A percentile compares a stretch with the other conserved stretches of the same genome.
Conservation (phyloP, 2,888 invertebrate species). For the Psylliodes chrysocephalus region DNA sequence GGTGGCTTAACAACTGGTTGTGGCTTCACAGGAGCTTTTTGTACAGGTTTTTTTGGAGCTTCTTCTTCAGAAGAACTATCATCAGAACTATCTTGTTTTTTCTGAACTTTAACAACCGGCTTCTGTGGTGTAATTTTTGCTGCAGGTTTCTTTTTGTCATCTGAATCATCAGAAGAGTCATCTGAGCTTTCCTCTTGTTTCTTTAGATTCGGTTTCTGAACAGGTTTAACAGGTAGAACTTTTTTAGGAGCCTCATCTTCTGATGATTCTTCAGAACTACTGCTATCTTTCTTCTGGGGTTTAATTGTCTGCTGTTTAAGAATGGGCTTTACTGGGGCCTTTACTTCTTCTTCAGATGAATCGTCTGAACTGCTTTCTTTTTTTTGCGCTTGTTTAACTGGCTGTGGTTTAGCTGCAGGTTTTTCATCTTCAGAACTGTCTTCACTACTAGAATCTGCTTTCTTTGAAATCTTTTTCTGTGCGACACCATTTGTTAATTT, state of each 20-base stretch:
- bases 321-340: slow-evolving; percentile 24
- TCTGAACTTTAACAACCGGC: slow-evolving; percentile 34
- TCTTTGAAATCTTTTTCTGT: slow-evolving; percentile 18
- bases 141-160: slow-evolving; percentile 34
- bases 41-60: slow-evolving; percentile 31
- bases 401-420: slow-evolving; percentile 33
- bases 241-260: slow-evolving; percentile 47
- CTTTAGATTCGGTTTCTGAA: slow-evolving; percentile 53
- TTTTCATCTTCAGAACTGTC: slow-evolving; percentile 47
- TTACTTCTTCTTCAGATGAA: slow-evolving; percentile 38
- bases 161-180: slow-evolving; percentile 43
- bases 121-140: slow-evolving; percentile 28
- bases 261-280: slow-evolving; percentile 47
- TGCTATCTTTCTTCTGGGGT: slow-evolving; percentile 32
- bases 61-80: slow-evolving; percentile 57
- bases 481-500: slow-evolving; percentile 30
- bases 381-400: slow-evolving; percentile 21
- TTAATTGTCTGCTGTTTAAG: slow-evolving; percentile 31
- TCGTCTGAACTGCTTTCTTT: slow-evolving; percentile 36
- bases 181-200: slow-evolving; percentile 40
- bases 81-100: slow-evolving; percentile 52
- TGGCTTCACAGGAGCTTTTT: slow-evolving; percentile 24
- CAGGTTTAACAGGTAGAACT: slow-evolving; percentile 30
- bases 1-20: slow-evolving; percentile 19
- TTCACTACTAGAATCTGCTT: slow-evolving; percentile 41